Base-by-base conservation (phyloP, 2,888 invertebrate genomes). In the Galerucella pusilla region DNA sequence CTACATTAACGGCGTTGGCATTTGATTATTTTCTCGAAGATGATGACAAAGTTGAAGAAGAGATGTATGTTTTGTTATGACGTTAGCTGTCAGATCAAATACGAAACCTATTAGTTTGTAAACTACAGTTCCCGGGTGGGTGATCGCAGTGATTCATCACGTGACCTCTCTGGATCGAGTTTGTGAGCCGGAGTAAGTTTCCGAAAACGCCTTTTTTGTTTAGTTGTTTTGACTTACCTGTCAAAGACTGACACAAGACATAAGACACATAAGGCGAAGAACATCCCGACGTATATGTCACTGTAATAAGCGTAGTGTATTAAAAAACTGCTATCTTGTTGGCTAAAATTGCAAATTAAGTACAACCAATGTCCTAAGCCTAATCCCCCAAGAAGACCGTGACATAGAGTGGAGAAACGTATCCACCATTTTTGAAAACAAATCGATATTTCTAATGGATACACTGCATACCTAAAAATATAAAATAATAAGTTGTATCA, bases 231-330 rank as follows among this genome's bases (percentile, higher is more conserved):
- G 12, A 60, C 88, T 88, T 79, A 91, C 91, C 91, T 88, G 84
- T 92, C 91, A 80, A 91, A 87, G 49, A 91, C 91, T 0, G 91
- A 91, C 2, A 92, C 86, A 66, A 91, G 79, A 80, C 91, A 91
- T 72, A 91, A 85, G 2, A 90, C 89, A 71, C 90, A 90, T 76
- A 92, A 88, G 81, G 91, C 89, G 81, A 90, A 91, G 81, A 91
- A 91, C 0, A 90, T 84, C 20, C 85, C 85, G 1, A 86, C 85
- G 78, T 87, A 88, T 52, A 85, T 83, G 76, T 86, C 85, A 77
- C 86, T 87, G 79, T 85, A 88, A 73, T 86, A 83, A 46, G 87
- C 86, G 77, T 88, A 88, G 76, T 85, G 85, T 35, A 82, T 80
- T 35, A 88, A 77, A 76, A 85, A 86, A 46, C 86, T 84, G 46